A percentile compares a stretch with the other conserved stretches of the same genome.
Evolutionary conservation across 1,140 invertebrate genomes (phyloP).

Genomic region (Vanessa tameamea): DNA sequence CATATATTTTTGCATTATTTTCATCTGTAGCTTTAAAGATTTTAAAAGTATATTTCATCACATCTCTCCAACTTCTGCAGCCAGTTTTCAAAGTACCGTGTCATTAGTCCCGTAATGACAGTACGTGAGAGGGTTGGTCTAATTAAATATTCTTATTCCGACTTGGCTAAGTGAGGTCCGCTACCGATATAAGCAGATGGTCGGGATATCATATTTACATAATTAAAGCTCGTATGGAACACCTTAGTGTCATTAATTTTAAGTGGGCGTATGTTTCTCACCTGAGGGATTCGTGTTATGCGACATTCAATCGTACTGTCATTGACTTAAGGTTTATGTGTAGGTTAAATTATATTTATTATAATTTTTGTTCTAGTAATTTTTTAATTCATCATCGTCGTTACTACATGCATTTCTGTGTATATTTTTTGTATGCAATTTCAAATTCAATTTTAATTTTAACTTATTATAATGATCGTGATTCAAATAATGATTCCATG

Average conservation of each 20-base stretch:
- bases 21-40: neutral
- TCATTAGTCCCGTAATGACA: slow-evolving; percentile 44
- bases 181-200: slow-evolving; percentile 38
- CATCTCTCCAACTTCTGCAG: slow-evolving; percentile 19
- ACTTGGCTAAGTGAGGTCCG: slow-evolving; percentile 33
- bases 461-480: no score
- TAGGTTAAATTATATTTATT: neutral
- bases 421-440: neutral
- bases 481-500: no score
- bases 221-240: slow-evolving; percentile 33
- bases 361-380: slow-evolving; percentile 4
- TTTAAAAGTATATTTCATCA: slow-evolving; percentile 17
- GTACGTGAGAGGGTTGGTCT: slow-evolving; percentile 35
- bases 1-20: neutral
- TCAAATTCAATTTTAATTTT: no score
- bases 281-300: neutral
- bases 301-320: neutral
- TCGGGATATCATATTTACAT: slow-evolving; percentile 38
- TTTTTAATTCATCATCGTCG: slow-evolving; percentile 4
- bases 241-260: slow-evolving; percentile 27
- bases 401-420: neutral
- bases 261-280: slow-evolving; percentile 16
- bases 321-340: neutral
- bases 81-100: slow-evolving; percentile 23
- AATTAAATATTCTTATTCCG: slow-evolving; percentile 47